These are phyloP conservation scores for Notolabrus celidotus DNA, from an alignment of 2,797 vertebrate genomes.

Conservation along the genomic window DNA sequence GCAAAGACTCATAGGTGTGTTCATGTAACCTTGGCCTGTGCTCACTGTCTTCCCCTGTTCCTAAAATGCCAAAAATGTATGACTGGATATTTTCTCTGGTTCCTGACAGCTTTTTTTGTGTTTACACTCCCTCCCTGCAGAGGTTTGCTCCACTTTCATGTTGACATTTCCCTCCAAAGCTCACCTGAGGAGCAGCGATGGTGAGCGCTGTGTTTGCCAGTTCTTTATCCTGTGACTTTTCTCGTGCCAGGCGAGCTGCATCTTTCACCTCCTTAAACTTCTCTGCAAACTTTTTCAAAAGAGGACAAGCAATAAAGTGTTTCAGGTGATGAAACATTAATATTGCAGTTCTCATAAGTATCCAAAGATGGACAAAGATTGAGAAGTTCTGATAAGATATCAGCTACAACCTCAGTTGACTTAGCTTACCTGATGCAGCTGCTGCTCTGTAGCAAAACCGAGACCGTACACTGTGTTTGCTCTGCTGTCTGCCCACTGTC, in stretches of 20 bases:
- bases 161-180: neutral
- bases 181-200: conserved; percentile 93
- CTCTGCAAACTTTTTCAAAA: conserved; percentile 90
- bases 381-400: neutral
- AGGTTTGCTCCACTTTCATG: conserved; percentile 30
- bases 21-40: conserved; percentile 37
- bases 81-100: conserved; percentile 2
- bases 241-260: conserved; percentile 91
- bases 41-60: conserved; percentile 9
- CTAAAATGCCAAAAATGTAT: neutral
- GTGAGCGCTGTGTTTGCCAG: conserved; percentile 91
- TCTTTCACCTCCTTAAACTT: conserved; percentile 97
- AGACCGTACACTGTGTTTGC: conserved; percentile 97
- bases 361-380: no score
- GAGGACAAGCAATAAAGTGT: conserved; percentile 16
- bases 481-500: conserved; percentile 97
- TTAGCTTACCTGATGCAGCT: conserved; percentile 91
- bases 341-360: conserved; percentile 7
- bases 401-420: neutral
- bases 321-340: conserved; percentile 12
- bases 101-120: conserved; percentile 1
- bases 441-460: conserved; percentile 97
- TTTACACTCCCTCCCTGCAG: neutral
- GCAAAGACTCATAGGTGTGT: conserved; percentile 23
- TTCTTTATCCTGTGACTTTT: conserved; percentile 97